Evolutionary conservation across 2,797 vertebrate genomes (phyloP), one percentile per base, ranked within the genome.

Genomic region (Sus cebifrons): DNA sequence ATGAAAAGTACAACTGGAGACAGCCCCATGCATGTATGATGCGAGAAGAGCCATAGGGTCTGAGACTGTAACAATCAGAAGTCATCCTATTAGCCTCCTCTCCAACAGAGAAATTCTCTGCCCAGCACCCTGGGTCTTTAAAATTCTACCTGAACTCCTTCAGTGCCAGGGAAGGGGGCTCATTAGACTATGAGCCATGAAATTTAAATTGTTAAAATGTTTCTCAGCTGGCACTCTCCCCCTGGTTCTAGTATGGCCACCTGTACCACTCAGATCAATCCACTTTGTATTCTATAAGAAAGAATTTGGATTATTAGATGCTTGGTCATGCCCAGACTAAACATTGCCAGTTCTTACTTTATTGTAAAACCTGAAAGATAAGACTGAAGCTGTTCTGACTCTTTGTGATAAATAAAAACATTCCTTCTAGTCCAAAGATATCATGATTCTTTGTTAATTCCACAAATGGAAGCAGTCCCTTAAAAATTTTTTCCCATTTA

Each of bases 121-220:
- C n/a, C 71, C 25, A 64, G 17, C 13, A 78, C 21, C 44, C 21
- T 89, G 40, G 2, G 15, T 68, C 81, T 89, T 81, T 85, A 44
- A 85, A 87, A 93, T 58, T 83, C 65, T 91, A 21, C 36, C 32
- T 27, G 3, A 77, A 70, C 25, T 96, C 67, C 40, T 52, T 81
- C 77, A 29, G 29, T 73, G 49, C 36, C 75, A 78, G 4, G 11
- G 29, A 95, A 93, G 20, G 14, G 18, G 89, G 54, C 21, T 82
- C 32, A 56, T 52, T 18, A 81, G 60, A 71, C 12, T 68, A 52
- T 20, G 60, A 27, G 29, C 58, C 40, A 75, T 90, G 36, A 15
- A 86, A 77, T 90, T 89, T 52, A 87, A 87, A 58, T 64, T 84
- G 40, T 77, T 88, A 62, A 95, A 85, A 54, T 75, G 78, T 62